Conservation (phyloP, 2,888 invertebrate genomes). For the Koerneria pararmatus region DNA sequence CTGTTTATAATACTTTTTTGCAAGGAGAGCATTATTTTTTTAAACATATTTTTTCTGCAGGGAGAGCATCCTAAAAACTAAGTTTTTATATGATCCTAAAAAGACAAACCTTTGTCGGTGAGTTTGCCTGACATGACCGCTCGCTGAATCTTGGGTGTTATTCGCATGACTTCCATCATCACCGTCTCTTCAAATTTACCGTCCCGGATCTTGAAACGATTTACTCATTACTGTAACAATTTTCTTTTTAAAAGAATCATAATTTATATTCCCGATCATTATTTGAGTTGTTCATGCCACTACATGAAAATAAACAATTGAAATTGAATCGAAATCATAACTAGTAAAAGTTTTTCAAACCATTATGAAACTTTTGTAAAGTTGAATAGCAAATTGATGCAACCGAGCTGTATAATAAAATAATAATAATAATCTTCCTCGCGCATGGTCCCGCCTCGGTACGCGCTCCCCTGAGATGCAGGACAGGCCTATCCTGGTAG, state of each 20-base stretch:
- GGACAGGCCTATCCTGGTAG: no score
- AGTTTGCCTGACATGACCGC: constrained; percentile 72
- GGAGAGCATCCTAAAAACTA: no score
- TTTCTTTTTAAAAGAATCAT: constrained; percentile 54
- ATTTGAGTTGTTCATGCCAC: no score
- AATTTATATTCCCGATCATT: constrained; percentile 11
- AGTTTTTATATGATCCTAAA: no score
- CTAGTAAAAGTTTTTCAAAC: not conserved
- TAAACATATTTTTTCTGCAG: no score
- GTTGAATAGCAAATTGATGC: not conserved
- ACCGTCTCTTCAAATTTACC: constrained; percentile 89
- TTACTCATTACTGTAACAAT: not conserved
- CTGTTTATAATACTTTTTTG: no score
- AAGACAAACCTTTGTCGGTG: constrained; percentile 66
- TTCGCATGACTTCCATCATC: constrained; percentile 79
- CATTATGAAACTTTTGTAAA: not conserved
- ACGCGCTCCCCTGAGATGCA: no score
- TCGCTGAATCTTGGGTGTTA: constrained; percentile 80
- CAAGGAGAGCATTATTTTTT: no score
- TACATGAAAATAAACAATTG: no score
- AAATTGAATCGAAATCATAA: no score
- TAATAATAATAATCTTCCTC: no score
- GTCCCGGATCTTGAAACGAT: constrained; percentile 61
- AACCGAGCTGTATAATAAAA: constrained; percentile 11
- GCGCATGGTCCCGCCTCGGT: no score